Percentiles rank a stretch among this genome's conserved stretches.
These are phyloP conservation scores for Semaprochilodus insignis DNA, from an alignment of 2,797 vertebrate species.

Conservation along the genomic window DNA sequence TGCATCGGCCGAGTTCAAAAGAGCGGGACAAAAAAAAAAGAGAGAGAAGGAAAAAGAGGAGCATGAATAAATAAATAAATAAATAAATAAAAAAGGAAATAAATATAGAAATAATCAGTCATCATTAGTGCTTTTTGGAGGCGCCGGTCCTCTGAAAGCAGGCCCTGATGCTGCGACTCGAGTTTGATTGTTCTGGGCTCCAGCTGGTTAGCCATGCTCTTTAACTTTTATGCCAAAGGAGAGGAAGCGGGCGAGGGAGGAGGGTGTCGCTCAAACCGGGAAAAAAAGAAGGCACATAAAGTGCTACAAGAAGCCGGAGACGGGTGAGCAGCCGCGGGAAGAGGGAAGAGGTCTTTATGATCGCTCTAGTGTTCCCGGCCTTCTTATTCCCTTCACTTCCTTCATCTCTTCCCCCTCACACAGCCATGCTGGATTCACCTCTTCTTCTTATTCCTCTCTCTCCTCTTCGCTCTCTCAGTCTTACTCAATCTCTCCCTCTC, in stretches of 20 bases:
- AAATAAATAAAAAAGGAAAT: conserved; percentile 48
- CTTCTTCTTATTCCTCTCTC: not conserved
- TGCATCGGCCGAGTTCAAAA: conserved; percentile 53
- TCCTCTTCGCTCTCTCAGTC: not conserved
- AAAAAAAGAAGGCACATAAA: conserved; percentile 5
- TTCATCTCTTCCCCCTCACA: conserved; percentile 1
- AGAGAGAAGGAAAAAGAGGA: not conserved
- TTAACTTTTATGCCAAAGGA: conserved; percentile 49
- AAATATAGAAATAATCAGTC: conserved; percentile 59
- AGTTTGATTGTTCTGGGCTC: conserved; percentile 52
- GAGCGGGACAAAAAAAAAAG: not conserved
- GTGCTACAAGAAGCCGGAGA: conserved; percentile 12
- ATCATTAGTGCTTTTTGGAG: conserved; percentile 50
- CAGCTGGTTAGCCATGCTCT: conserved; percentile 56
- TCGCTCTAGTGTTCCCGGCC: conserved; percentile 25
- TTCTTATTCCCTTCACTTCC: conserved; percentile 24
- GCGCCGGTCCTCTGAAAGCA: conserved; percentile 46
- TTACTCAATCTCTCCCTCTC: not conserved
- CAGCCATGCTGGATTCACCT: conserved; percentile 6
- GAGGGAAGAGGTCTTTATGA: conserved; percentile 34
- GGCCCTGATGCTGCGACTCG: conserved; percentile 23
- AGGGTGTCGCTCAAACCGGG: not conserved
- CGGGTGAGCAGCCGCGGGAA: not conserved
- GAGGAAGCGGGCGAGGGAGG: conserved; percentile 10
- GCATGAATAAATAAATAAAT: conserved; percentile 48